phyloP scores from a whole-genome alignment of 2,113 vertebrate genomes.

The Phasianus colchicus region DNA sequence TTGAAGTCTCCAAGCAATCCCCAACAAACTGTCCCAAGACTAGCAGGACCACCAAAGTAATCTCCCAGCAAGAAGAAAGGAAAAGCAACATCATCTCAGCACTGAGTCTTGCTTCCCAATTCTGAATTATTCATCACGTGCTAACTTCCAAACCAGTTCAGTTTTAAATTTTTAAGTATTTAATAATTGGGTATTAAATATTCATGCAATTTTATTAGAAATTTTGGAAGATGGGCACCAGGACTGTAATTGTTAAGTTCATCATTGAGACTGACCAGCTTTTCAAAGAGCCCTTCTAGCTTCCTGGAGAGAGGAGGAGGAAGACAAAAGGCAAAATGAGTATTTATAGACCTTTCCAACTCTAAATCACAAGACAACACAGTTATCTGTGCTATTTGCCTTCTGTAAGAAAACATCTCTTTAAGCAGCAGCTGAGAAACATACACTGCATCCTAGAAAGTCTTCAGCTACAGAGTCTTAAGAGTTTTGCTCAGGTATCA shows the following conservation, averaged over 20 bases:
- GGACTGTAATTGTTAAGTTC: slow-evolving; percentile 64
- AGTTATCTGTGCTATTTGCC: background rate
- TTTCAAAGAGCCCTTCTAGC: background rate
- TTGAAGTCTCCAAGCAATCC: background rate
- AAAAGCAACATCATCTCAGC: slow-evolving; percentile 21
- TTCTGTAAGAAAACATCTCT: background rate
- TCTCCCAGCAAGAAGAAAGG: background rate
- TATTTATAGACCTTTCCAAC: background rate
- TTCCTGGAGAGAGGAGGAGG: background rate
- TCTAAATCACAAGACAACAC: background rate
- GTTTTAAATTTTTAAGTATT: slow-evolving; percentile 84
- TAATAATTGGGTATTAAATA: slow-evolving; percentile 84
- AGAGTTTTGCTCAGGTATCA: background rate
- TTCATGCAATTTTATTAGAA: slow-evolving; percentile 82
- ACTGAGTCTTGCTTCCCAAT: background rate
- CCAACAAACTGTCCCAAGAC: background rate
- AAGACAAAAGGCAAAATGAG: background rate
- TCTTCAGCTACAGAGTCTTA: background rate
- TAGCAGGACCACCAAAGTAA: background rate
- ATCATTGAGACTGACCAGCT: background rate
- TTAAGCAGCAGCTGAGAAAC: background rate
- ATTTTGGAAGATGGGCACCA: slow-evolving; percentile 59
- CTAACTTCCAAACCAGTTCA: slow-evolving; percentile 76
- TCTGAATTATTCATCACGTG: slow-evolving; percentile 77
- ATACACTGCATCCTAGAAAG: background rate